phyloP scores from a whole-genome alignment of 2,113 vertebrate species.

The Xiphophorus couchianus region DNA sequence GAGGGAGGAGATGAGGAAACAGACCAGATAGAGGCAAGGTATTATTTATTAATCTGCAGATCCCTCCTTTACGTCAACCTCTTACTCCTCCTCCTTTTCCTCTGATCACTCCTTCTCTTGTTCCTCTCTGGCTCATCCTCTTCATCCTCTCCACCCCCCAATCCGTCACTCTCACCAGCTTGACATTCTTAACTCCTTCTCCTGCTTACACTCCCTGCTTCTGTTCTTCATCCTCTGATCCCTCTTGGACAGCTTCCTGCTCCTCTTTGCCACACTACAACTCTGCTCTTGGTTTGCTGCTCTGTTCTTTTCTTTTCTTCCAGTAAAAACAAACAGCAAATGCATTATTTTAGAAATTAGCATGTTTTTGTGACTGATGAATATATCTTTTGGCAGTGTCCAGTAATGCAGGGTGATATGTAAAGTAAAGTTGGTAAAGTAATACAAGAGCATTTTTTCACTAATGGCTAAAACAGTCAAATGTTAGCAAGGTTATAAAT shows the following conservation, averaged over 20 bases:
- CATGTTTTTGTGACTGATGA: no score
- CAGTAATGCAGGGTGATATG: no score
- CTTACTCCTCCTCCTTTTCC: slow-evolving; percentile 66
- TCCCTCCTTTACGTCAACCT: slow-evolving; percentile 62
- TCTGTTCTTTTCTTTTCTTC: slow-evolving; percentile 1
- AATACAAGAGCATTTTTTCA: no score
- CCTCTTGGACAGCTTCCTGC: slow-evolving; percentile 20
- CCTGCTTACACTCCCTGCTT: slow-evolving; percentile 54
- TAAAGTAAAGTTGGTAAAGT: no score
- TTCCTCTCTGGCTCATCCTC: slow-evolving; percentile 63
- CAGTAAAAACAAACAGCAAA: neutral
- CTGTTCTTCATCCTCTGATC: slow-evolving; percentile 68
- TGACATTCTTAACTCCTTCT: slow-evolving; percentile 4
- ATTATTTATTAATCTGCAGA: slow-evolving; percentile 68
- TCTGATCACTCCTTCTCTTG: slow-evolving; percentile 32
- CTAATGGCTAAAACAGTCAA: no score
- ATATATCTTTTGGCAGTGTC: no score
- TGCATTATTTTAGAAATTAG: no score
- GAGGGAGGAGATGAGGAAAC: no score
- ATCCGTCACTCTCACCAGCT: slow-evolving; percentile 67
- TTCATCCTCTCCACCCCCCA: slow-evolving; percentile 35
- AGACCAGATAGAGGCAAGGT: slow-evolving; percentile 50
- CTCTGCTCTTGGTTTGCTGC: neutral
- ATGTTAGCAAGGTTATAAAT: no score
- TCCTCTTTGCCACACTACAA: slow-evolving; percentile 57